Evolutionary conservation across 2,888 invertebrate genomes (phyloP), one percentile per base, ranked within the genome.

Genomic region (Orthonevra nobilis): DNA sequence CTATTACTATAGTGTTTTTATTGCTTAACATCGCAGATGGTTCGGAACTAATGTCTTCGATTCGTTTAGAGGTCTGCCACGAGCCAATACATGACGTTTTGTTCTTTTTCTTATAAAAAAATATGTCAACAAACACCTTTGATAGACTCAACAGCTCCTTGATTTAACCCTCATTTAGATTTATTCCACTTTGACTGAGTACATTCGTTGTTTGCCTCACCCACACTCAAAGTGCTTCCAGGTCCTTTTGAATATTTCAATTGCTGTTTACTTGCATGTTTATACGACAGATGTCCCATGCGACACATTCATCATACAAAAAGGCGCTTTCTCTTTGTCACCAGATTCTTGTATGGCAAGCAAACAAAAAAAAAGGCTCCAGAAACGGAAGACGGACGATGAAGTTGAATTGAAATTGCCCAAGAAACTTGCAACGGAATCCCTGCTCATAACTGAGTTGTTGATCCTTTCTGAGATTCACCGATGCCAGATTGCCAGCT

Each of bases 171-270:
- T 66, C 77, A 54, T 66, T 66, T 64, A 15, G 46, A 60, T 44
- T 64, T 52, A 64, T 44, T 77, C 70, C 58, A 44, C 63, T 75
- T 56, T 30, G 46, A 14, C n/a, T 6, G 38, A 40, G 19, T 42
- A 28, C 28, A 42, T 17, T 36, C 12, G n/a, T n/a, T n/a, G 20
- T 7, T 30, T 42, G 30, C 30, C 60, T 72, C 77, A 72, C 77
- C 72, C 70, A 72, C 75, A 77, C 72, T 77, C 72, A 48, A n/a
- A 77, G 72, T 72, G 70, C 40, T 61, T 74, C 36, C 54, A 48
- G 36, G 46, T 46, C 40, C 56, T 68, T 74, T 69, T 61, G 32
- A 40, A 61, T n/a, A n/a, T 69, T 63, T 52, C 30, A 23, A 48
- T 58, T 69, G 58, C 50, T 54, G 23, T 52, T 70, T 63, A 17